Percentiles rank a stretch among this genome's conserved stretches.
These are phyloP conservation scores for Irena cyanogastra DNA, from an alignment of 2,113 vertebrate genomes.

Conservation along the genomic window DNA sequence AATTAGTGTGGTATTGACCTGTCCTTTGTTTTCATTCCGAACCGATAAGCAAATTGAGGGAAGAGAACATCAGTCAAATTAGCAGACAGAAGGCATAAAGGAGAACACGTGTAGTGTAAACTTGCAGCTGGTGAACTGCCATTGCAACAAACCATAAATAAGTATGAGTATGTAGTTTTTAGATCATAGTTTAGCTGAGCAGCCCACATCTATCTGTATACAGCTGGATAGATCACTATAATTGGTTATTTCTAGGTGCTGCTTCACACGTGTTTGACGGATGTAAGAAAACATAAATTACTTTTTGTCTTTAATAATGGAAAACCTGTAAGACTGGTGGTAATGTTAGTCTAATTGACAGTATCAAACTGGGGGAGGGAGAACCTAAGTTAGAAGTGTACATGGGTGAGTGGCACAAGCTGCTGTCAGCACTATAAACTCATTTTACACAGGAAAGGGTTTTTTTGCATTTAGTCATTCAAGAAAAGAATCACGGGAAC, in stretches of 20 bases:
- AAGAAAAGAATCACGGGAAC: not conserved
- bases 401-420: not conserved
- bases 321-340: not conserved
- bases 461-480: not conserved
- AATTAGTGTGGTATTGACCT: too few species aligned
- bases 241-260: conserved; percentile 13
- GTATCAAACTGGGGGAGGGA: not conserved
- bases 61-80: not conserved
- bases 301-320: not conserved
- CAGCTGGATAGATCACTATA: not conserved
- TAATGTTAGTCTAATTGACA: not conserved
- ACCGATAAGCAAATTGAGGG: not conserved
- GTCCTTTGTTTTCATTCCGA: not conserved
- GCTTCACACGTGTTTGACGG: not conserved
- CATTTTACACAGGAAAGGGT: not conserved
- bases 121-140: not conserved
- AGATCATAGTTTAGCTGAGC: not conserved
- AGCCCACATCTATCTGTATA: not conserved
- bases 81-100: not conserved
- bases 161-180: not conserved
- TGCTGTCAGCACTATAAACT: not conserved
- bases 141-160: not conserved
- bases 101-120: not conserved
- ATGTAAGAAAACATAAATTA: not conserved
- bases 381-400: not conserved